These are phyloP conservation scores for Cinara cedri DNA, from an alignment of 2,888 invertebrate genomes.

Conservation along the genomic window DNA sequence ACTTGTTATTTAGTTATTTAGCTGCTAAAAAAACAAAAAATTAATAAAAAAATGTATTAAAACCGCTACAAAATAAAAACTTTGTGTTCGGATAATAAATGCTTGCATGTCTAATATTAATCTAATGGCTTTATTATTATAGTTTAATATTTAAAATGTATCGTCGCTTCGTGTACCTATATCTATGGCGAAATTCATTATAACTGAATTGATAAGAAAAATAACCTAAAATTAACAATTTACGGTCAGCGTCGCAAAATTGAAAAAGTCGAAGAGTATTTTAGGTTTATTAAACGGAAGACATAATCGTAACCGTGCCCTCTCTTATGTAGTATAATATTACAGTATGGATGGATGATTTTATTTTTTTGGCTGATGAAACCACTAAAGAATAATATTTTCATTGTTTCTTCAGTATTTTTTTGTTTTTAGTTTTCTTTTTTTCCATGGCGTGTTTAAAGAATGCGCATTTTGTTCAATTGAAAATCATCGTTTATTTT, in stretches of 20 bases:
- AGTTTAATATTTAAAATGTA: too few species aligned
- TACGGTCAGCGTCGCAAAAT: slow-evolving; percentile 26
- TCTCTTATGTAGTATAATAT: background rate
- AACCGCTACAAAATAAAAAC: too few species aligned
- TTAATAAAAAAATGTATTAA: too few species aligned
- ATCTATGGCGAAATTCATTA: background rate
- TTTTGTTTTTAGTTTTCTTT: background rate
- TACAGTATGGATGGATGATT: slow-evolving; percentile 31
- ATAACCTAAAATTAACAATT: slow-evolving; percentile 36
- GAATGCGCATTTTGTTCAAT: slow-evolving; percentile 43
- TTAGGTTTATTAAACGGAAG: slow-evolving; percentile 40
- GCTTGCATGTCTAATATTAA: too few species aligned
- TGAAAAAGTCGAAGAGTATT: slow-evolving; percentile 23
- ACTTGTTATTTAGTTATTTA: too few species aligned
- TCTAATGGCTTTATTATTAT: too few species aligned
- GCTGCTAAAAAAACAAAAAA: too few species aligned
- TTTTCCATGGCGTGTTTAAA: background rate
- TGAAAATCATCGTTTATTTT: slow-evolving; percentile 50
- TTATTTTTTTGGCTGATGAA: slow-evolving; percentile 41
- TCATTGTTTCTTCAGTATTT: slow-evolving; percentile 29
- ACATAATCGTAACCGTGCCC: slow-evolving; percentile 30
- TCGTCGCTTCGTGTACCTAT: too few species aligned
- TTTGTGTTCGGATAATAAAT: too few species aligned
- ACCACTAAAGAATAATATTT: slow-evolving; percentile 46
- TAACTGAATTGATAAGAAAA: background rate